Percentiles rank a stretch among this genome's conserved stretches.
Conservation (phyloP, 2,797 vertebrate genomes). For the Pseudopleuronectes americanus region DNA sequence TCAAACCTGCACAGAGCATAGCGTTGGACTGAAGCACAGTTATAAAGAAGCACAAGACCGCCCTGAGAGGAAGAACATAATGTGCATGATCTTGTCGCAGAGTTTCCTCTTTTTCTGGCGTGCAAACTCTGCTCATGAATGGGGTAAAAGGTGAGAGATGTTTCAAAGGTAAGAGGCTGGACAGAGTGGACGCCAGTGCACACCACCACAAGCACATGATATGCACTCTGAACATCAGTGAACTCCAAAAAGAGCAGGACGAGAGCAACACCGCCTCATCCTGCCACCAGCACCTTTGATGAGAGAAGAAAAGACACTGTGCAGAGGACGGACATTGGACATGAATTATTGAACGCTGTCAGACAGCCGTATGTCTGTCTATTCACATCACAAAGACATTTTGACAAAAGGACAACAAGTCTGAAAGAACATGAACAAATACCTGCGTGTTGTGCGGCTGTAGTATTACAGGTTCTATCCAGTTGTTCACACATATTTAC, state of each 20-base stretch:
- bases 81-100: no score
- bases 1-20: no score
- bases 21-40: background rate
- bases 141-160: background rate
- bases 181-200: no score
- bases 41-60: background rate
- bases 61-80: background rate
- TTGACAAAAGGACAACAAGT: constrained; percentile 1
- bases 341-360: constrained; percentile 46
- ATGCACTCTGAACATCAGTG: background rate
- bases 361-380: background rate
- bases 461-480: no score
- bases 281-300: constrained; percentile 21
- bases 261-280: background rate
- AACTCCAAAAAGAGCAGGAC: constrained; percentile 3
- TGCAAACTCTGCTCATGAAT: background rate
- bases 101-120: background rate
- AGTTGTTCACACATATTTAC: no score
- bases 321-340: constrained; percentile 28
- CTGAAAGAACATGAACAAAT: background rate
- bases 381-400: constrained; percentile 10
- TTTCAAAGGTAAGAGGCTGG: constrained; percentile 8
- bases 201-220: background rate
- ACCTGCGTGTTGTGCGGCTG: no score
- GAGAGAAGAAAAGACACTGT: constrained; percentile 26